Conservation (phyloP, 1,140 invertebrate species). For the Macrobrachium nipponense region DNA sequence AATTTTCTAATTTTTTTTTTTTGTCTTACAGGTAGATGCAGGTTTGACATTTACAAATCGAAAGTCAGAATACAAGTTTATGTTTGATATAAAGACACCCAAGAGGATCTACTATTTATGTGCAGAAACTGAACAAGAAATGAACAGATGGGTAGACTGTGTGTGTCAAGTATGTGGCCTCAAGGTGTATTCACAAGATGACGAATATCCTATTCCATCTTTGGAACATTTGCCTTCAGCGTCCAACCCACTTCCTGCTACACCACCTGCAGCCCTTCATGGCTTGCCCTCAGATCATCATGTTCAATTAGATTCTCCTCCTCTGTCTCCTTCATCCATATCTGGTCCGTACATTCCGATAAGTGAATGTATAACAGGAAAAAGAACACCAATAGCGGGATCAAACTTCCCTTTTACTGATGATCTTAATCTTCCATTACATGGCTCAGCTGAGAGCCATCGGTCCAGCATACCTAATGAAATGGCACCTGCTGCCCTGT, state of each 20-base stretch:
- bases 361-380: slow-evolving; percentile 90
- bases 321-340: slow-evolving; percentile 67
- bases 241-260: slow-evolving; percentile 40
- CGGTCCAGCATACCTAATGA: slow-evolving; percentile 48
- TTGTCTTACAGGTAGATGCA: slow-evolving; percentile 80
- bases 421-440: slow-evolving; percentile 14
- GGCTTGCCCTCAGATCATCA: slow-evolving; percentile 65
- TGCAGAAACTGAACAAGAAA: slow-evolving; percentile 89
- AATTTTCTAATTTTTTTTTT: slow-evolving; percentile 39
- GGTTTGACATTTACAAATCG: slow-evolving; percentile 67
- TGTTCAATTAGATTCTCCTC: slow-evolving; percentile 57
- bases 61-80: slow-evolving; percentile 71
- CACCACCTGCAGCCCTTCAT: slow-evolving; percentile 44
- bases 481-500: slow-evolving; percentile 59
- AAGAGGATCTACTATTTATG: slow-evolving; percentile 91
- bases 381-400: slow-evolving; percentile 69
- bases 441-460: slow-evolving; percentile 31
- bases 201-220: slow-evolving; percentile 71
- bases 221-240: slow-evolving; percentile 28
- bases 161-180: slow-evolving; percentile 93
- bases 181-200: slow-evolving; percentile 80
- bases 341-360: slow-evolving; percentile 71
- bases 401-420: slow-evolving; percentile 39
- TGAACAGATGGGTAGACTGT: slow-evolving; percentile 95
- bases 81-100: slow-evolving; percentile 90